phyloP scores from a whole-genome alignment of 2,888 invertebrate genomes.

The Plusia festucae region DNA sequence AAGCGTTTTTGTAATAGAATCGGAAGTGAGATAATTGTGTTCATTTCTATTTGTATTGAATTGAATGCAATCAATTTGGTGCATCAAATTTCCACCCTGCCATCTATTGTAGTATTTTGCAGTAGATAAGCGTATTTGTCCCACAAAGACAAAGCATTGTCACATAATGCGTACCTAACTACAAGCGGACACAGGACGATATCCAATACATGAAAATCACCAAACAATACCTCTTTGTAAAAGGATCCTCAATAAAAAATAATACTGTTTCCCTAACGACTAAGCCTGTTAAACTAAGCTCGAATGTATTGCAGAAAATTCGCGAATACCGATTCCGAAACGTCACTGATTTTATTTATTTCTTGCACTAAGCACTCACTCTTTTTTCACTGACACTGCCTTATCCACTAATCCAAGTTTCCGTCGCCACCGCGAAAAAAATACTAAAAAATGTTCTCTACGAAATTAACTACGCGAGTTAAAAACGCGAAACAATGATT shows the following conservation, averaged over 20 bases:
- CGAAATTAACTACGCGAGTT: slow-evolving; percentile 83
- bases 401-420: slow-evolving; percentile 58
- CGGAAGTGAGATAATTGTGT: slow-evolving; percentile 46
- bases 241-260: slow-evolving; percentile 69
- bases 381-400: slow-evolving; percentile 61
- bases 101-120: slow-evolving; percentile 58
- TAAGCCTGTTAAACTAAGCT: slow-evolving; percentile 78
- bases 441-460: slow-evolving; percentile 71
- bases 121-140: slow-evolving; percentile 72
- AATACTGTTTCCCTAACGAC: slow-evolving; percentile 71
- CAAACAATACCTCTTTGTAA: slow-evolving; percentile 81
- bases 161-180: slow-evolving; percentile 78
- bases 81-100: slow-evolving; percentile 59
- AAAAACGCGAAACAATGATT: slow-evolving; percentile 81
- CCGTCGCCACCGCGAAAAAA: slow-evolving; percentile 54
- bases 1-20: slow-evolving; percentile 52
- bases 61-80: slow-evolving; percentile 57
- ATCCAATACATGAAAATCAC: slow-evolving; percentile 85
- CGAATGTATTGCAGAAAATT: slow-evolving; percentile 67
- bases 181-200: slow-evolving; percentile 85
- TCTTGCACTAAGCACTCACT: slow-evolving; percentile 56
- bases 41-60: slow-evolving; percentile 38
- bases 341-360: slow-evolving; percentile 45
- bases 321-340: slow-evolving; percentile 62
- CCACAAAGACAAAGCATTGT: slow-evolving; percentile 80